Evolutionary conservation across 1,140 invertebrate species (phyloP).

Genomic region (Cephus cinctus): DNA sequence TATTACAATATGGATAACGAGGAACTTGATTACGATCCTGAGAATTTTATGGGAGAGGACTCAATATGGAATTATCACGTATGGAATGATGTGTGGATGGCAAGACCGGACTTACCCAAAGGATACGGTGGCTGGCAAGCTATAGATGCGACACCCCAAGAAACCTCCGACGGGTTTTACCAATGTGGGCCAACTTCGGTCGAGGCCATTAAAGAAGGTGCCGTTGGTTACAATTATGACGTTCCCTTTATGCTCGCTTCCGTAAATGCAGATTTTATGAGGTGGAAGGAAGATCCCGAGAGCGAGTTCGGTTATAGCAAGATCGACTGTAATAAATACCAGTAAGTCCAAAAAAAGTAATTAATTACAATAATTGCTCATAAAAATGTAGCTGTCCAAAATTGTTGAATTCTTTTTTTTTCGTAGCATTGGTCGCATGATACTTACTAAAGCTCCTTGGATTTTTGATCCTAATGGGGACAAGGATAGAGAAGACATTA

Average conservation of each 20-base stretch:
- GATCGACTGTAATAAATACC: slow-evolving; percentile 69
- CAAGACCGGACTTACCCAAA: slow-evolving; percentile 60
- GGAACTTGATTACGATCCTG: slow-evolving; percentile 46
- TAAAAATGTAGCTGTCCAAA: slow-evolving; percentile 11
- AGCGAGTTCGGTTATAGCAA: slow-evolving; percentile 62
- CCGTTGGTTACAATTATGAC: slow-evolving; percentile 65
- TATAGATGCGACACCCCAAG: slow-evolving; percentile 66
- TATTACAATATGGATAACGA: slow-evolving; percentile 57
- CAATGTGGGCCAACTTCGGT: slow-evolving; percentile 67
- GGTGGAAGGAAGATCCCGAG: slow-evolving; percentile 61
- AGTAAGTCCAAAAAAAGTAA: slow-evolving; percentile 53
- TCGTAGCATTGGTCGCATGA: slow-evolving; percentile 69
- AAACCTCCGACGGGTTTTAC: slow-evolving; percentile 54
- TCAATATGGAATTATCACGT: slow-evolving; percentile 69
- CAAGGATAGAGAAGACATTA: slow-evolving; percentile 70
- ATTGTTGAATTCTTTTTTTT: slow-evolving; percentile 20
- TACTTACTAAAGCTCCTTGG: slow-evolving; percentile 75
- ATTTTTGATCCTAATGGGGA: slow-evolving; percentile 70
- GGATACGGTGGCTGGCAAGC: slow-evolving; percentile 66
- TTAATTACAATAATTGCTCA: slow-evolving; percentile 7
- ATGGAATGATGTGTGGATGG: slow-evolving; percentile 74
- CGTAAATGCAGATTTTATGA: slow-evolving; percentile 63
- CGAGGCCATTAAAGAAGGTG: slow-evolving; percentile 62
- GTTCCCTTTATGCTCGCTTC: slow-evolving; percentile 65
- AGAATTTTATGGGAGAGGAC: slow-evolving; percentile 33